Evolutionary conservation across 2,113 vertebrate genomes (phyloP).

Genomic region (Telmatochromis sp.): DNA sequence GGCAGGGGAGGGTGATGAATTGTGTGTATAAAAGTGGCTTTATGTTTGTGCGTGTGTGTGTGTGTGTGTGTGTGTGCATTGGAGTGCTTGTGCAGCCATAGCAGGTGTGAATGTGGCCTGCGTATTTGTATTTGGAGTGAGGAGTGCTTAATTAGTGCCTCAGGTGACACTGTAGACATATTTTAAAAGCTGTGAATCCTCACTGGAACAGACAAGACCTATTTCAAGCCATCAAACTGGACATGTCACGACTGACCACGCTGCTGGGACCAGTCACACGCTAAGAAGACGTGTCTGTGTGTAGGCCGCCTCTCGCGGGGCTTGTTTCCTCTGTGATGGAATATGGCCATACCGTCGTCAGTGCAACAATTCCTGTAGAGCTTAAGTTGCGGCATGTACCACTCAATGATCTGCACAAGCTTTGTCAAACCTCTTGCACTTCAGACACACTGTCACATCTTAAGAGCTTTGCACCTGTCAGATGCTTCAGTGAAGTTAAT

Average conservation of each 20-base stretch:
- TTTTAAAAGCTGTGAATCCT: slow-evolving; percentile 32
- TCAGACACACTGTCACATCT: not conserved
- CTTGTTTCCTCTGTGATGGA: not conserved
- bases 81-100: not conserved
- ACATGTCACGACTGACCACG: not conserved
- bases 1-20: not conserved
- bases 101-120: slow-evolving; percentile 1
- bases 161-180: slow-evolving; percentile 10
- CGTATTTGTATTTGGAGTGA: slow-evolving; percentile 6
- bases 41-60: not conserved
- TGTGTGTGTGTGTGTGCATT: not conserved
- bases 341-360: not conserved
- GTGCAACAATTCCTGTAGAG: slow-evolving; percentile 2
- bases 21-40: not conserved
- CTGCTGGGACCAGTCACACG: not conserved
- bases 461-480: not conserved
- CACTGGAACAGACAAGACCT: slow-evolving; percentile 12
- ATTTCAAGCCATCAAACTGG: slow-evolving; percentile 15
- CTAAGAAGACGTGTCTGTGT: not conserved
- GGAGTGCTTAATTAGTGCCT: slow-evolving; percentile 40
- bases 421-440: not conserved
- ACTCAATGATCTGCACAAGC: not conserved
- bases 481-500: not conserved
- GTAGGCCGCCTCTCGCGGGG: not conserved
- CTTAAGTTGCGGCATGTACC: not conserved